Conservation (phyloP, 2,797 vertebrate genomes). For the Peromyscus eremicus region DNA sequence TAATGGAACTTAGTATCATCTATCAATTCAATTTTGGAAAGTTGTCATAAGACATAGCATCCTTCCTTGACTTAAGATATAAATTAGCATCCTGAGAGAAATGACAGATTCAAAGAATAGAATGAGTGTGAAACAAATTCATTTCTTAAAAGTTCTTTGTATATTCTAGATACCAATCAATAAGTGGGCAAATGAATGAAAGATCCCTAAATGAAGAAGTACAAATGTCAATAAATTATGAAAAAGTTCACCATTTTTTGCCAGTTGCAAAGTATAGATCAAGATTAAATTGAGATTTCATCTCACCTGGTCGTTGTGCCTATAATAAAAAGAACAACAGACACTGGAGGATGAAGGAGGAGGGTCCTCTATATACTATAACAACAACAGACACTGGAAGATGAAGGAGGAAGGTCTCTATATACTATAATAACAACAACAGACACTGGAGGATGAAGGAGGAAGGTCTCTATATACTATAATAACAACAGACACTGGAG, state of each 20-base stretch:
- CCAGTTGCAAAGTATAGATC: background rate
- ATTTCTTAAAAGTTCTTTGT: background rate
- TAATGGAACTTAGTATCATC: background rate
- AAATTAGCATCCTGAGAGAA: slow-evolving; percentile 20
- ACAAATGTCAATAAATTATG: background rate
- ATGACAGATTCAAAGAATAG: slow-evolving; percentile 8
- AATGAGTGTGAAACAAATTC: background rate
- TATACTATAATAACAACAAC: too few relatives aligned
- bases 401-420: too few relatives aligned
- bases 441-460: too few relatives aligned
- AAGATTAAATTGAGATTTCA: background rate
- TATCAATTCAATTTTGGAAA: slow-evolving; percentile 49
- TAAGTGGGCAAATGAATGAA: background rate
- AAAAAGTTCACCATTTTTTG: background rate
- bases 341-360: background rate
- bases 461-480: too few relatives aligned
- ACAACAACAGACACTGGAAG: too few relatives aligned
- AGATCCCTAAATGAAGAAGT: background rate
- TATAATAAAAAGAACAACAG: background rate
- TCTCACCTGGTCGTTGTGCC: background rate
- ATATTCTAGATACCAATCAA: background rate
- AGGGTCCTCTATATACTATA: background rate
- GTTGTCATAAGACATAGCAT: background rate
- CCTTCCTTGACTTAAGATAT: slow-evolving; percentile 43
- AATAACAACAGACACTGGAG: too few relatives aligned